Base-by-base conservation (phyloP, 2,113 vertebrate species). In the Numenius arquata region DNA sequence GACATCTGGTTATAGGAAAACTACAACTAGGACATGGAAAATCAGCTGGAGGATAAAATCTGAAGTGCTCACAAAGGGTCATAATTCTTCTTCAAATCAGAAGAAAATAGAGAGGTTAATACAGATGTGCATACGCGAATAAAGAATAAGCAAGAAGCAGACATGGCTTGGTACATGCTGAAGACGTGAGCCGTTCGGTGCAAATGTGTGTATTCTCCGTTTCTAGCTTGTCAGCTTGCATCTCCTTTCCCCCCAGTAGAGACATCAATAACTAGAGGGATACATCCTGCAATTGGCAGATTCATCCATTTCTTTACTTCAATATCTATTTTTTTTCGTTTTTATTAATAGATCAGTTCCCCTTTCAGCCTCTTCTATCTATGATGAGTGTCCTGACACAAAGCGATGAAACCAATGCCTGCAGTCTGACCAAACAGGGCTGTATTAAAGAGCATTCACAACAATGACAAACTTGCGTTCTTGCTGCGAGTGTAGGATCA, bases 1-100 rank as follows among this genome's bases (percentile, higher is more conserved):
- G 88, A 84, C 79, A 93, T 95, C 88, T 96, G 86, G 65, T 85
- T 86, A 29, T 23, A 87, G 56, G 40, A 95, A 95, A 90, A 85
- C 36, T 84, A 61, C 76, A 93, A 58, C 25, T 78, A 85, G 80
- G 53, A 87, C 79, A 79, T 20, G n/a, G 77, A 79, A 95, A 92
- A 88, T 23, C 73, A 87, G 36, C 48, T 95, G 90, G 75, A 96
- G 40, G 76, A 62, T 45, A 78, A 95, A 81, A 92, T 76, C 25
- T 66, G 47, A 71, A 77, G 13, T 72, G 43, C 65, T 92, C 9
- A 12, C 12, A 56, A 48, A 80, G 12, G 17, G 7, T 86, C 34
- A 38, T 52, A 71, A 56, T 61, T 84, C n/a, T 11, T 75, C 13
- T 56, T 72, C 61, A 92, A 56, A 63, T 72, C 61, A 81, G 47